These are phyloP conservation scores for Acleris cristana DNA, from an alignment of 2,888 invertebrate genomes.

Conservation along the genomic window DNA sequence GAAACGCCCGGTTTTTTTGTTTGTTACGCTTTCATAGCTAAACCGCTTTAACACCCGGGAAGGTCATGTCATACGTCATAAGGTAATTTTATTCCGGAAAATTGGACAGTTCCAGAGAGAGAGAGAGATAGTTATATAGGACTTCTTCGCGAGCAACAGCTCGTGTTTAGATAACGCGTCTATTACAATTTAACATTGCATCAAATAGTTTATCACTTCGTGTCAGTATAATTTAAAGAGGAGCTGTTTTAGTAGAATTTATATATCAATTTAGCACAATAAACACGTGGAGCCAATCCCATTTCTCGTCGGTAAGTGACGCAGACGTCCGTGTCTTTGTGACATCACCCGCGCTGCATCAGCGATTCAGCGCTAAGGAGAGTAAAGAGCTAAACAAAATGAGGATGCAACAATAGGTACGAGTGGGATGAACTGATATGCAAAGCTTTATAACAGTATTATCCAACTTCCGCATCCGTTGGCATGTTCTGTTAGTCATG, in stretches of 20 bases:
- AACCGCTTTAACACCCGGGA: no score
- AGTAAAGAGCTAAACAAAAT: slow-evolving; percentile 1
- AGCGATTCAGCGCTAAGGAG: neutral
- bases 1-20: no score
- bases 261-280: neutral
- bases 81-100: no score
- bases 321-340: neutral
- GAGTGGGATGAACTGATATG: slow-evolving; percentile 11
- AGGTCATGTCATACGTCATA: no score
- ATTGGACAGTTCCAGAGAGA: no score
- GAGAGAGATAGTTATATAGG: no score
- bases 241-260: neutral
- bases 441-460: neutral
- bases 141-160: no score
- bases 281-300: slow-evolving; percentile 3
- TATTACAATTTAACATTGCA: no score
- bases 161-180: no score
- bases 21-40: no score
- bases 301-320: slow-evolving; percentile 7
- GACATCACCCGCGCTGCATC: slow-evolving; percentile 16
- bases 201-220: no score
- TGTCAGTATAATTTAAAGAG: neutral
- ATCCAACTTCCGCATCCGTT: neutral
- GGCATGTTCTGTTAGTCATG: neutral
- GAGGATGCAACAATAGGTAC: slow-evolving; percentile 4